phyloP scores from a whole-genome alignment of 1,140 invertebrate genomes.

The Marisa cornuarietis region DNA sequence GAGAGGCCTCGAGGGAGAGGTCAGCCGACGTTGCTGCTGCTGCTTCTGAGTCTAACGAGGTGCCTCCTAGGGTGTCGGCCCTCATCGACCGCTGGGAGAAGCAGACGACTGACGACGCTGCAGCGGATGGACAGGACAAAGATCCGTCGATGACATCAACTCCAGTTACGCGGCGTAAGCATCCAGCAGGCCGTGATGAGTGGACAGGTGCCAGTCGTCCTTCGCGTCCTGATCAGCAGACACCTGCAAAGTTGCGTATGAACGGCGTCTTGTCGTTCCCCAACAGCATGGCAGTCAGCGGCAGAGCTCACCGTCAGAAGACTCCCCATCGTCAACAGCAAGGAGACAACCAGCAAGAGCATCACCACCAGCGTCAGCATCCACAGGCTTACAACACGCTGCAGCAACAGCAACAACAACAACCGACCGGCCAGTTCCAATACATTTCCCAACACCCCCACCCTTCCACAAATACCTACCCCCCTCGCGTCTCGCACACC shows the following conservation, averaged over 20 bases:
- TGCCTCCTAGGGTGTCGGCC: constrained; percentile 16
- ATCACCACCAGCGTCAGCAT: constrained; percentile 5
- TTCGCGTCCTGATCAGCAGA: too few species aligned
- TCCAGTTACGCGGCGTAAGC: constrained; percentile 38
- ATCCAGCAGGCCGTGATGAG: not conserved
- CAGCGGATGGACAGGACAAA: constrained; percentile 31
- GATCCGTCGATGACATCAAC: constrained; percentile 50
- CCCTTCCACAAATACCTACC: constrained; percentile 9
- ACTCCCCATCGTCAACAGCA: not conserved
- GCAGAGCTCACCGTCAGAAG: not conserved
- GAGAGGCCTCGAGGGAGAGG: not conserved
- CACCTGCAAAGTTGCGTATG: too few species aligned
- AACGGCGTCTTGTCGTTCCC: too few species aligned
- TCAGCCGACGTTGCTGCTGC: not conserved
- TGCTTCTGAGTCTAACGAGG: not conserved
- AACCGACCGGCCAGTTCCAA: not conserved
- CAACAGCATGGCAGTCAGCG: too few species aligned
- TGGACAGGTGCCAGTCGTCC: too few species aligned
- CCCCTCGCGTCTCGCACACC: not conserved
- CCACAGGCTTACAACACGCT: not conserved
- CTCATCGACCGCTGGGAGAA: constrained; percentile 52
- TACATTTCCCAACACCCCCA: not conserved
- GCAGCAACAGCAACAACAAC: constrained; percentile 2
- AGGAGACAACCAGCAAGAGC: not conserved
- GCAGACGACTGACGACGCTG: constrained; percentile 13